Evolutionary conservation across 92 coral and sea anemone species (phyloP).

Genomic region (Porites cylindrica): DNA sequence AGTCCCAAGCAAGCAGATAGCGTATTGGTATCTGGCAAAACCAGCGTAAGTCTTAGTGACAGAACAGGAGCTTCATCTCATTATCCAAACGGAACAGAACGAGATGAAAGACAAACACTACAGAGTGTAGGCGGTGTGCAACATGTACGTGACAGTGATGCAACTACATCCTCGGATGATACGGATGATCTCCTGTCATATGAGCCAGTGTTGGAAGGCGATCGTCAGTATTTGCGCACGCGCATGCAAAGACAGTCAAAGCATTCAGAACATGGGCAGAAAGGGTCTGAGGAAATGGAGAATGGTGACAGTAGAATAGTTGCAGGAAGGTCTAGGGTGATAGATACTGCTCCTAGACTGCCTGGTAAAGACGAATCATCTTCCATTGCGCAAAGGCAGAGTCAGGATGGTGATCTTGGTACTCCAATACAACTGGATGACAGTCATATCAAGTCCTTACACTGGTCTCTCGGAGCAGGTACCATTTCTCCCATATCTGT

Average conservation of each 20-base stretch:
- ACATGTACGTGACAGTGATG: constrained; percentile 7
- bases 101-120: not conserved
- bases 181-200: constrained; percentile 88
- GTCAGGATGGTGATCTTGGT: not conserved
- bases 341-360: not conserved
- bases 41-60: not conserved
- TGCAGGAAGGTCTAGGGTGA: not conserved
- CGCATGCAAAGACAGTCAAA: constrained; percentile 22
- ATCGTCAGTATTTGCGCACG: constrained; percentile 67
- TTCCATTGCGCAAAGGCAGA: not conserved
- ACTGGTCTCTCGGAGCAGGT: constrained; percentile 54
- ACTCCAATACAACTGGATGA: constrained; percentile 10
- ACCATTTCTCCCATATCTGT: constrained; percentile 43
- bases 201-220: constrained; percentile 84
- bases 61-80: not conserved
- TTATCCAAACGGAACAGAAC: not conserved
- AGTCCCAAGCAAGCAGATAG: not conserved
- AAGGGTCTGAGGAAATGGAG: not conserved
- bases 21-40: not conserved
- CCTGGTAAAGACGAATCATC: not conserved
- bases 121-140: not conserved
- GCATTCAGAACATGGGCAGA: not conserved
- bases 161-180: constrained; percentile 65
- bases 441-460: constrained; percentile 49
- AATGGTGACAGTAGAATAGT: not conserved